Evolutionary conservation across 1,140 invertebrate species (phyloP).

Genomic region (Thaumetopoea pityocampa): DNA sequence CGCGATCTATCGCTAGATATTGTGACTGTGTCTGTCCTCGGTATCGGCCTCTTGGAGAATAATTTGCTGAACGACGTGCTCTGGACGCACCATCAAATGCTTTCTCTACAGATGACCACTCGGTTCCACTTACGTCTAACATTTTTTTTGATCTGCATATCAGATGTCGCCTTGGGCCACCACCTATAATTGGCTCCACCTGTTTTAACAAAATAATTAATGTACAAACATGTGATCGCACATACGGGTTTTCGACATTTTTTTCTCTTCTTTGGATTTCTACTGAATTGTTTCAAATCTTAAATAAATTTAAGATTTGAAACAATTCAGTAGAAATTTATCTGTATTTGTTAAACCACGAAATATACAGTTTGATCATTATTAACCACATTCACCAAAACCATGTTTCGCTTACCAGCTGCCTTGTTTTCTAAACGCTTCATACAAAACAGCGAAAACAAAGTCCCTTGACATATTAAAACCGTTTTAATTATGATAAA

Average conservation of each 20-base stretch:
- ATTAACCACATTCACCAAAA: too few species aligned
- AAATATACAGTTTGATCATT: too few species aligned
- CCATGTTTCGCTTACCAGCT: too few species aligned
- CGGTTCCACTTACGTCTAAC: conserved; percentile 8
- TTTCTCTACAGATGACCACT: conserved; percentile 14
- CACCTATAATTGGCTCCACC: conserved; percentile 19
- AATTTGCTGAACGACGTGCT: conserved; percentile 34
- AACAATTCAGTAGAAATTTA: too few species aligned
- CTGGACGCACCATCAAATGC: conserved; percentile 18
- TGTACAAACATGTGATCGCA: background rate
- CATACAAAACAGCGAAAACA: background rate
- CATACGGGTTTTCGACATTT: too few species aligned
- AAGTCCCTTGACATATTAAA: conserved; percentile 23
- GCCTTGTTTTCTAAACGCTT: too few species aligned
- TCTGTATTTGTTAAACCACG: too few species aligned
- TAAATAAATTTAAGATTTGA: too few species aligned
- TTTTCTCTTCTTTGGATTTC: too few species aligned
- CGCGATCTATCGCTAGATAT: conserved; percentile 80
- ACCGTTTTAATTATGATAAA: conserved; percentile 32
- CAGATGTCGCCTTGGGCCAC: conserved; percentile 10
- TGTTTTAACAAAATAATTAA: conserved; percentile 17
- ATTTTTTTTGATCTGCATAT: conserved; percentile 32
- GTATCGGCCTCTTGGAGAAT: conserved; percentile 46
- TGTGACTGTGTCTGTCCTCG: conserved; percentile 89
- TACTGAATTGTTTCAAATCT: too few species aligned